Base-by-base conservation (phyloP, 2,797 vertebrate species). In the Merluccius polli region DNA sequence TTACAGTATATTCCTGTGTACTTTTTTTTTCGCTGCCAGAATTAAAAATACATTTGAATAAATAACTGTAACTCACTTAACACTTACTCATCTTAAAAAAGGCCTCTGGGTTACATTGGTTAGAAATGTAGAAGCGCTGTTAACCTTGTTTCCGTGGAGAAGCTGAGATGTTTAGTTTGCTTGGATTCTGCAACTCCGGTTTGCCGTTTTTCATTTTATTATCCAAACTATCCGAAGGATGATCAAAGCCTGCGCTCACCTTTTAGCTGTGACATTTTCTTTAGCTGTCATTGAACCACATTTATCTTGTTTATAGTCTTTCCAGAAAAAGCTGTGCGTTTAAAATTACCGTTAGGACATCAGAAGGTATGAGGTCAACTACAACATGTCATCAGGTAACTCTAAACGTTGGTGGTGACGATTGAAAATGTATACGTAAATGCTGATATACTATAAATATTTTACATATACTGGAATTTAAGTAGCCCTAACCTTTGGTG, bases 41-140 rank as follows among this genome's bases (percentile, higher is more conserved):
- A 80, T 83, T n/a, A 74, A 65, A n/a, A 81, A 82, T 38, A 41
- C 68, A 75, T 35, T 75, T 75, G 48, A 85, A 79, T 78, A 78
- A 81, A 33, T 65, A 41, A 21, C 76, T 86, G 59, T 27, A 78
- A 87, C 82, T 44, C 29, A 80, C 85, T 89, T 84, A 85, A 2
- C 74, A 76, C 32, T 63, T 30, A 69, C 1, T 9, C 63, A 12
- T 82, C 80, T 81, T 81, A 74, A 81, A 78, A 75, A 73, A 63
- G 52, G 81, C 87, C 86, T 85, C 79, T 81, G 80, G 85, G 81
- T 88, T 86, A 86, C 79, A 79, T 81, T 80, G 75, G 81, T 84
- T 76, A 82, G 79, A 82, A 78, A 31, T 32, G 77, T 75, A 73
- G 71, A 78, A 78, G 70, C 74, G 72, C 4, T 15, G 44, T n/a